Percentiles rank a stretch among this genome's conserved stretches.
These are phyloP conservation scores for Sclerodermus sp. DNA, from an alignment of 2,888 invertebrate genomes.

Conservation along the genomic window DNA sequence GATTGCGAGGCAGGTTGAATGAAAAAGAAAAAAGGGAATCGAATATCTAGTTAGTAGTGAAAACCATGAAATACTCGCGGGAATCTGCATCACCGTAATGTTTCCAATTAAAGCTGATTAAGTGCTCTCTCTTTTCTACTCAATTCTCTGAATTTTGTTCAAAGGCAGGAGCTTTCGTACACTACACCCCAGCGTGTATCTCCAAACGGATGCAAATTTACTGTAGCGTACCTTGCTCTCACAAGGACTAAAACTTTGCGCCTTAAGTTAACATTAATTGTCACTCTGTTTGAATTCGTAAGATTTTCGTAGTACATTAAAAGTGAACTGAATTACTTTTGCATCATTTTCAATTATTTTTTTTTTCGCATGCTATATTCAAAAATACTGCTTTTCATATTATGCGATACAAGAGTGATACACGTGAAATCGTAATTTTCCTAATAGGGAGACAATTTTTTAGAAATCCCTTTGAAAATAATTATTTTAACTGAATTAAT, in stretches of 20 bases:
- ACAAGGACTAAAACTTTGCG: constrained; percentile 18
- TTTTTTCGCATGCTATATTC: no score
- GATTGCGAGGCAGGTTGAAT: no score
- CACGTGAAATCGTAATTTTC: no score
- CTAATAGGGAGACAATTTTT: no score
- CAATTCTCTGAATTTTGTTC: constrained; percentile 21
- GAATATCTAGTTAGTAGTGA: constrained; percentile 15
- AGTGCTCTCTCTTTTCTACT: constrained; percentile 25
- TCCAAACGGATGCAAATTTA: constrained; percentile 27
- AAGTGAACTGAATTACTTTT: no score
- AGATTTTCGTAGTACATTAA: no score
- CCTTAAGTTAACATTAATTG: constrained; percentile 15
- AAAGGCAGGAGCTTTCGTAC: constrained; percentile 21
- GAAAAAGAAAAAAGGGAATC: constrained; percentile 1
- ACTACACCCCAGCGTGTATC: constrained; percentile 19
- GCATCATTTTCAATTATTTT: no score
- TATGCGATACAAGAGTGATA: no score
- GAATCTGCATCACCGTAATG: constrained; percentile 20
- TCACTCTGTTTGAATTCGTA: no score
- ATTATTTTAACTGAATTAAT: no score
- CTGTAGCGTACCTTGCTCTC: constrained; percentile 19
- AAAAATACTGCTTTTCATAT: no score
- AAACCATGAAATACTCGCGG: constrained; percentile 27
- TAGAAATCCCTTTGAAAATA: no score
- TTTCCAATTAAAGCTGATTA: constrained; percentile 30